Percentiles rank a stretch among this genome's conserved stretches.
Evolutionary conservation across 2,797 vertebrate genomes (phyloP).

Genomic region (Gymnoscopelus braueri): DNA sequence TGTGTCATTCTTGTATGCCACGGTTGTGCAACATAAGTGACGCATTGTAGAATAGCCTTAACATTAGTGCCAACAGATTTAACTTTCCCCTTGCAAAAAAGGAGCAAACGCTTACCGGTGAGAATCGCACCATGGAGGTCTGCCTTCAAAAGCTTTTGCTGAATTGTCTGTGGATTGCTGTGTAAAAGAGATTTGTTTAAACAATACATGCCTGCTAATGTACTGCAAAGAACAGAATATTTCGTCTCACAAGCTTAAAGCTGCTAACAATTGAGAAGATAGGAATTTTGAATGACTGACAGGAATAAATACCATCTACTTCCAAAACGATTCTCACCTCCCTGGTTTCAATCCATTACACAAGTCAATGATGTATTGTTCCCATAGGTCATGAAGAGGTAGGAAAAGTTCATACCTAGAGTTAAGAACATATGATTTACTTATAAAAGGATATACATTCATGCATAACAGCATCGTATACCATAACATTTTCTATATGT

Average conservation of each 20-base stretch:
- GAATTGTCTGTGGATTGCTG: conserved; percentile 88
- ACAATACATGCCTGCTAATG: neutral
- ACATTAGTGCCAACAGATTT: neutral
- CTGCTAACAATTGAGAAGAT: too few species aligned
- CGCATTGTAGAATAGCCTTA: neutral
- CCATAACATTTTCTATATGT: too few species aligned
- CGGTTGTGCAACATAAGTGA: too few species aligned
- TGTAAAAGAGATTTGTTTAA: conserved; percentile 7
- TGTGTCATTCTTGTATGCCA: too few species aligned
- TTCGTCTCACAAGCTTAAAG: too few species aligned
- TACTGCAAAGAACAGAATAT: neutral
- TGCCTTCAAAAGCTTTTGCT: conserved; percentile 92
- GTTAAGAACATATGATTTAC: neutral
- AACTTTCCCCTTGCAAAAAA: neutral
- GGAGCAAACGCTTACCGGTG: conserved; percentile 73
- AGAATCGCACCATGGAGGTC: conserved; percentile 94
- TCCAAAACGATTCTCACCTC: conserved; percentile 67
- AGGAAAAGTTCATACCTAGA: conserved; percentile 89
- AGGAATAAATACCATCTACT: neutral
- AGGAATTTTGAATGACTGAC: too few species aligned
- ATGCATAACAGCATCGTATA: too few species aligned
- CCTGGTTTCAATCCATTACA: conserved; percentile 86
- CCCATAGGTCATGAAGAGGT: conserved; percentile 93
- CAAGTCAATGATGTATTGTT: conserved; percentile 89
- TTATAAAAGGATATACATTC: too few species aligned